These are phyloP conservation scores for Plebejus melissa DNA, from an alignment of 2,888 invertebrate species.

Conservation along the genomic window DNA sequence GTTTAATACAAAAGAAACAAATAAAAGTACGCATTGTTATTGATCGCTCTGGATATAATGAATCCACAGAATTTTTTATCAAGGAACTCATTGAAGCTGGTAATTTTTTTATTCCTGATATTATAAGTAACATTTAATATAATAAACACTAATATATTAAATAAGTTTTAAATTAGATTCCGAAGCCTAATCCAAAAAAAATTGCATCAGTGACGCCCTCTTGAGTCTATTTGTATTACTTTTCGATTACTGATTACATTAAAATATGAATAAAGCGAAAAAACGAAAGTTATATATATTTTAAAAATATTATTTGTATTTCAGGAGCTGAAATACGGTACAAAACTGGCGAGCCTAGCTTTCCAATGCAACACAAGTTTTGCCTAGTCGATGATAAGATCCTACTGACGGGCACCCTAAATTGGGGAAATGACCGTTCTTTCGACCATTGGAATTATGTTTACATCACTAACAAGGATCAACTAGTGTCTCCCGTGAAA, in stretches of 20 bases:
- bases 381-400: conserved; percentile 81
- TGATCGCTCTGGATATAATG: conserved; percentile 62
- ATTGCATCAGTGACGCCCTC: no score
- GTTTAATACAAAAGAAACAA: conserved; percentile 57
- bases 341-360: conserved; percentile 59
- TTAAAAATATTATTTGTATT: conserved; percentile 34
- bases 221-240: no score
- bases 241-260: background rate
- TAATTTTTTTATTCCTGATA: conserved; percentile 41
- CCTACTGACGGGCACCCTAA: conserved; percentile 85
- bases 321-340: conserved; percentile 80
- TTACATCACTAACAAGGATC: conserved; percentile 78
- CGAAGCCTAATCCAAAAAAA: no score
- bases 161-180: no score
- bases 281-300: background rate
- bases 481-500: conserved; percentile 76
- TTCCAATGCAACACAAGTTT: conserved; percentile 89
- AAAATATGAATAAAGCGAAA: background rate
- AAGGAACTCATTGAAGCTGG: conserved; percentile 66
- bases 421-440: conserved; percentile 86
- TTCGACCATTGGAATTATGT: conserved; percentile 86
- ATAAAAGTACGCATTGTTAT: conserved; percentile 64
- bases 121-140: no score
- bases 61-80: conserved; percentile 61
- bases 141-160: no score